A percentile compares a stretch with the other conserved stretches of the same genome.
Evolutionary conservation across 2,113 vertebrate species (phyloP).

Genomic region (Peromyscus californicus): DNA sequence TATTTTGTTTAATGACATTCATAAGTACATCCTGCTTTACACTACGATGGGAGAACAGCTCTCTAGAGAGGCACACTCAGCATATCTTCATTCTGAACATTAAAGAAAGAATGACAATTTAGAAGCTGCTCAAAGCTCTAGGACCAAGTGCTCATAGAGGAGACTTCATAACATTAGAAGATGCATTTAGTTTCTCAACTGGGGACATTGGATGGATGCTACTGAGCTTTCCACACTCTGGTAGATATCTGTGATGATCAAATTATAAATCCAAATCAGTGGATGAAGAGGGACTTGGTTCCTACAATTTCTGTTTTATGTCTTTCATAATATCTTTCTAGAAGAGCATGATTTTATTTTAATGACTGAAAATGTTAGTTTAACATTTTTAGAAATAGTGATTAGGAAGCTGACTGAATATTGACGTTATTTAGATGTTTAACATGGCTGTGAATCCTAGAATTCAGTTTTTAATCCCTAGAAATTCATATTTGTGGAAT

Average conservation of each 20-base stretch:
- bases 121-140: not conserved
- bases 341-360: not conserved
- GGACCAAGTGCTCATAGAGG: not conserved
- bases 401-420: not conserved
- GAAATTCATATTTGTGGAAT: not conserved
- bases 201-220: rapidly evolving
- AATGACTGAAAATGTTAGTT: not conserved
- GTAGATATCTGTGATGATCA: not conserved
- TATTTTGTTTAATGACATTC: not conserved
- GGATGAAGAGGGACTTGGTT: not conserved
- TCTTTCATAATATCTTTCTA: not conserved
- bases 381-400: not conserved
- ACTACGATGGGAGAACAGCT: not conserved
- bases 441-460: not conserved
- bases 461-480: not conserved
- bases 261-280: not conserved
- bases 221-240: not conserved
- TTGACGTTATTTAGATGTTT: not conserved
- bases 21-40: rapidly evolving
- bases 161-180: not conserved
- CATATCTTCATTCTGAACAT: not conserved
- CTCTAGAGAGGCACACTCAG: not conserved
- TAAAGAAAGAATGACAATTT: not conserved
- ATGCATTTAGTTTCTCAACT: not conserved
- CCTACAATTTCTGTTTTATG: not conserved